phyloP scores from a whole-genome alignment of 2,888 invertebrate species.

The Agelastica alni region DNA sequence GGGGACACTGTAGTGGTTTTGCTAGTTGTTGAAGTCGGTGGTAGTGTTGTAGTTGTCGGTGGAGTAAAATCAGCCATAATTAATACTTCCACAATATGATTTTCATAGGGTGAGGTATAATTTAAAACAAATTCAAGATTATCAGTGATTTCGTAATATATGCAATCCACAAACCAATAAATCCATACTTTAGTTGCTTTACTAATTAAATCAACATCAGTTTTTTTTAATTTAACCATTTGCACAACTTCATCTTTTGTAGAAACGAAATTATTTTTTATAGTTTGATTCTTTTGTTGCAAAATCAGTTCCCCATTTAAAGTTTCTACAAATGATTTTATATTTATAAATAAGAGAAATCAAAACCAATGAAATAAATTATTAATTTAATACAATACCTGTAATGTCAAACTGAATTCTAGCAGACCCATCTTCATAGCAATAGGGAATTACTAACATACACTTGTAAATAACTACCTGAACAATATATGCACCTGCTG shows the following conservation, averaged over 20 bases:
- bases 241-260: slow-evolving; percentile 64
- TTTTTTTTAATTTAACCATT: slow-evolving; percentile 62
- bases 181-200: slow-evolving; percentile 64
- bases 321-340: slow-evolving; percentile 60
- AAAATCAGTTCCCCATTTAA: slow-evolving; percentile 71
- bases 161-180: slow-evolving; percentile 82
- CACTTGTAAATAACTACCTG: slow-evolving; percentile 60
- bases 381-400: slow-evolving; percentile 47
- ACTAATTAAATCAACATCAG: slow-evolving; percentile 66
- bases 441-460: slow-evolving; percentile 45
- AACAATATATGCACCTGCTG: slow-evolving; percentile 65
- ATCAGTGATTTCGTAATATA: slow-evolving; percentile 66
- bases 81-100: slow-evolving; percentile 70
- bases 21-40: slow-evolving; percentile 45
- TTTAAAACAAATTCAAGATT: slow-evolving; percentile 60
- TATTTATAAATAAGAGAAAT: too few species aligned
- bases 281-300: slow-evolving; percentile 65
- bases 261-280: slow-evolving; percentile 66
- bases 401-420: slow-evolving; percentile 58
- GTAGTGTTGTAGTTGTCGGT: slow-evolving; percentile 52
- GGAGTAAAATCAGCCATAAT: slow-evolving; percentile 70
- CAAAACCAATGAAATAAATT: background rate
- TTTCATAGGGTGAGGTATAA: slow-evolving; percentile 65
- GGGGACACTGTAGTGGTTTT: slow-evolving; percentile 20
- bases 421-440: slow-evolving; percentile 55